phyloP scores from a whole-genome alignment of 2,797 vertebrate species.

The Platalea minor region DNA sequence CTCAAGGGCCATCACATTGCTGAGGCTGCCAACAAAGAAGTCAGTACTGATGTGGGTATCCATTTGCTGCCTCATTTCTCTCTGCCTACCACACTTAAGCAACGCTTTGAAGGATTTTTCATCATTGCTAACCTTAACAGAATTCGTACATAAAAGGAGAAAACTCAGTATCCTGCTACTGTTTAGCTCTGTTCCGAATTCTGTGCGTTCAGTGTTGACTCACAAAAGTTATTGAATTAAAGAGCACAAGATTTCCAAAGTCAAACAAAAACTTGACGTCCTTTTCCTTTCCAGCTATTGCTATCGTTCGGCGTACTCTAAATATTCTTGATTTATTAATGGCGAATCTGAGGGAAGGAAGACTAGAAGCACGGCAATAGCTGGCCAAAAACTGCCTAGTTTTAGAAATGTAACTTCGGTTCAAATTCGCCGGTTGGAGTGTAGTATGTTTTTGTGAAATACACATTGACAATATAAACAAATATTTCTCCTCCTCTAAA shows the following conservation, averaged over 20 bases:
- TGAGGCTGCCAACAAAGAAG: not conserved
- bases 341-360: not conserved
- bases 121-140: not conserved
- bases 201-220: fast-evolving
- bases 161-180: not conserved
- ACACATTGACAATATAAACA: not conserved
- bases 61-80: not conserved
- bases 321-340: not conserved
- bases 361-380: not conserved
- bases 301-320: fast-evolving
- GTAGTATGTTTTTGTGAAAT: not conserved
- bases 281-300: not conserved
- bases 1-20: not conserved
- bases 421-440: not conserved
- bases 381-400: not conserved
- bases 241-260: not conserved
- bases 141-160: not conserved
- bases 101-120: not conserved
- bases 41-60: not conserved
- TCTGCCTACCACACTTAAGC: not conserved
- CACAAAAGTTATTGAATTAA: not conserved
- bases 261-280: not conserved
- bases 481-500: not conserved
- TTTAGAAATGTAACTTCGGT: not conserved
- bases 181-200: not conserved